Percentiles rank a stretch among this genome's conserved stretches.
Conservation (phyloP, 2,888 invertebrate species). For the Coenonympha glycerion region DNA sequence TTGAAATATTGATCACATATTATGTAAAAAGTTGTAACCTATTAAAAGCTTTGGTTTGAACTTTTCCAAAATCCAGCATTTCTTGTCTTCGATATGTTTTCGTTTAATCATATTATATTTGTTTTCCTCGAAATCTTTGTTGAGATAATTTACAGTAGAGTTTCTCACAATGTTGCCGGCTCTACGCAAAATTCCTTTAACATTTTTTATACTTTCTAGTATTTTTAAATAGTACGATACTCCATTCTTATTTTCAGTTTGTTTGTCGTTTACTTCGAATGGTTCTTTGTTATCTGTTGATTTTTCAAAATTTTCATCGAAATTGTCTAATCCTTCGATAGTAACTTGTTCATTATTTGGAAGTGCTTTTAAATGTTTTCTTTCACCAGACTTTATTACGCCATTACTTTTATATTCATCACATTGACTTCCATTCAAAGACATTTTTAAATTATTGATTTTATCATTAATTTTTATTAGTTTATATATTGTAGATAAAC, state of each 20-base stretch:
- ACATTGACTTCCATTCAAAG: too few species aligned
- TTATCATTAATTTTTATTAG: background rate
- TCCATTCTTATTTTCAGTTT: background rate
- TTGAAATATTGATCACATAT: too few species aligned
- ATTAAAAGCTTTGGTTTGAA: conserved; percentile 13
- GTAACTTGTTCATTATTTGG: too few species aligned
- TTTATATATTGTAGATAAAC: background rate
- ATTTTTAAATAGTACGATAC: background rate
- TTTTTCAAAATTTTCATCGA: background rate
- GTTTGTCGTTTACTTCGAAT: background rate
- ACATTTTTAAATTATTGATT: too few species aligned
- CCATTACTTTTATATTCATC: background rate
- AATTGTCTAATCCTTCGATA: background rate
- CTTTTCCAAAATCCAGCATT: conserved; percentile 23
- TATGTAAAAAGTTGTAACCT: too few species aligned
- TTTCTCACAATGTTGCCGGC: background rate
- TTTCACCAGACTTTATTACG: too few species aligned
- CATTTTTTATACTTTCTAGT: conserved; percentile 12
- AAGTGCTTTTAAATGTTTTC: too few species aligned
- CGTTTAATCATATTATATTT: too few species aligned
- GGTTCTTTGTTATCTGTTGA: background rate
- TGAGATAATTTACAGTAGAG: background rate
- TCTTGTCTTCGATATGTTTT: background rate
- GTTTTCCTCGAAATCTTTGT: background rate
- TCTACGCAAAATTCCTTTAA: conserved; percentile 14